phyloP scores from a whole-genome alignment of 2,888 invertebrate genomes.

The Tiphia femorata region DNA sequence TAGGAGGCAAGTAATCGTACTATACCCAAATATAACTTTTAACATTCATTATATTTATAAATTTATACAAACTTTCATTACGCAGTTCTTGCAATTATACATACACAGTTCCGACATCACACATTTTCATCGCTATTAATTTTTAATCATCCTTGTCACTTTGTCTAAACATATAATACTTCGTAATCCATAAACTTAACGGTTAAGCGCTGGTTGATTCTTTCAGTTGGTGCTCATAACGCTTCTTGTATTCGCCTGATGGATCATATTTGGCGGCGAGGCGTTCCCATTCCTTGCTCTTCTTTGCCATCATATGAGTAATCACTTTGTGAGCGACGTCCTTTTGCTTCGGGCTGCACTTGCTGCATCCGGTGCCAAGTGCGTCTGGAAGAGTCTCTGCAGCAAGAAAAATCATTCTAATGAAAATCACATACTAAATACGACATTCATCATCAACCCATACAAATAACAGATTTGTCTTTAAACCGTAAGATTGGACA shows the following conservation, averaged over 20 bases:
- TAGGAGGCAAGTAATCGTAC: too few relatives aligned
- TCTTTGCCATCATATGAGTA: conserved; percentile 74
- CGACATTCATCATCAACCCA: too few relatives aligned
- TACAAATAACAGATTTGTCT: too few relatives aligned
- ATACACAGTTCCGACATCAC: too few relatives aligned
- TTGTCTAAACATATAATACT: neutral
- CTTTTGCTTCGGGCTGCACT: conserved; percentile 78
- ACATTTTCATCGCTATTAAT: neutral
- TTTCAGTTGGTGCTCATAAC: conserved; percentile 63
- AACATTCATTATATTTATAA: neutral
- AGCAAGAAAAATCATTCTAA: too few relatives aligned
- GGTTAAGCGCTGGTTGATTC: neutral
- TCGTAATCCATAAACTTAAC: neutral
- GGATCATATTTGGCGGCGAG: conserved; percentile 79
- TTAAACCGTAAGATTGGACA: too few relatives aligned
- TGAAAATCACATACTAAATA: too few relatives aligned
- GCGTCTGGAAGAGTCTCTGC: conserved; percentile 81
- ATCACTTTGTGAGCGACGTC: conserved; percentile 78
- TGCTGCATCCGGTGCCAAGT: conserved; percentile 75
- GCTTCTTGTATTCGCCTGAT: conserved; percentile 74
- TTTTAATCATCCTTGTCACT: conserved; percentile 15
- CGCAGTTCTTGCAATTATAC: neutral
- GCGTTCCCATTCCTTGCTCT: conserved; percentile 78
- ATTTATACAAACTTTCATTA: neutral
- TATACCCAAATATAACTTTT: too few relatives aligned